Percentiles rank a stretch among this genome's conserved stretches.
Evolutionary conservation across 2,888 invertebrate species (phyloP).

Genomic region (Charanyca ferruginea): DNA sequence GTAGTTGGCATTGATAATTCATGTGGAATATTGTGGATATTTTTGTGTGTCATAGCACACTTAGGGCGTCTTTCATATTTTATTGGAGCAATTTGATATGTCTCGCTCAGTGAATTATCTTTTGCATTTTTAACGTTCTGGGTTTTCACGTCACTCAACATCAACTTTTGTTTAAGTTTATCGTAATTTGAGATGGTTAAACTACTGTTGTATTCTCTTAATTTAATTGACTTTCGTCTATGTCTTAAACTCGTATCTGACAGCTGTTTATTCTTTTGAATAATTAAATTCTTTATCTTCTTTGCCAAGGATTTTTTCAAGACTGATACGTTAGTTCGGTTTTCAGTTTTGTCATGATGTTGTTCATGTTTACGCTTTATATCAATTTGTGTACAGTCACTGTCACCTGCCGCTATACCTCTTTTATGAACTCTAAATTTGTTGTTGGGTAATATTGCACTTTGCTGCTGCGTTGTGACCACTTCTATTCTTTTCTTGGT

Average conservation of each 20-base stretch:
- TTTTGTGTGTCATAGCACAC: neutral
- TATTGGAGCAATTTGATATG: neutral
- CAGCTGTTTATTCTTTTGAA: slow-evolving; percentile 29
- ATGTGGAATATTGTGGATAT: neutral
- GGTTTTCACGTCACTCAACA: neutral
- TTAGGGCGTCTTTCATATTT: neutral
- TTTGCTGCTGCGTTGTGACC: neutral
- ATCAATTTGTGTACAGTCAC: slow-evolving; percentile 5
- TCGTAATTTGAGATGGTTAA: slow-evolving; percentile 10
- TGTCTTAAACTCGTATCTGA: slow-evolving; percentile 38
- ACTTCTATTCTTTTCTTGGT: neutral
- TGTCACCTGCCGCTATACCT: slow-evolving; percentile 47
- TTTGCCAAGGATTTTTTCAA: slow-evolving; percentile 22
- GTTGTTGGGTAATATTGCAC: neutral
- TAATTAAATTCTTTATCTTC: slow-evolving; percentile 34
- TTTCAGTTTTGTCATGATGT: neutral
- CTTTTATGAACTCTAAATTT: slow-evolving; percentile 12
- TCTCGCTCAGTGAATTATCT: neutral
- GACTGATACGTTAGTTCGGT: neutral
- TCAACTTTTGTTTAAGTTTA: slow-evolving; percentile 5
- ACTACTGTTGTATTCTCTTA: slow-evolving; percentile 23
- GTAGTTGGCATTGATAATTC: neutral
- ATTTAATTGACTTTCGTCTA: slow-evolving; percentile 17
- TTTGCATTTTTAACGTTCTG: neutral
- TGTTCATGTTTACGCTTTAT: slow-evolving; percentile 1